Base-by-base conservation (phyloP, 2,113 vertebrate genomes). In the Oncorhynchus mykiss region DNA sequence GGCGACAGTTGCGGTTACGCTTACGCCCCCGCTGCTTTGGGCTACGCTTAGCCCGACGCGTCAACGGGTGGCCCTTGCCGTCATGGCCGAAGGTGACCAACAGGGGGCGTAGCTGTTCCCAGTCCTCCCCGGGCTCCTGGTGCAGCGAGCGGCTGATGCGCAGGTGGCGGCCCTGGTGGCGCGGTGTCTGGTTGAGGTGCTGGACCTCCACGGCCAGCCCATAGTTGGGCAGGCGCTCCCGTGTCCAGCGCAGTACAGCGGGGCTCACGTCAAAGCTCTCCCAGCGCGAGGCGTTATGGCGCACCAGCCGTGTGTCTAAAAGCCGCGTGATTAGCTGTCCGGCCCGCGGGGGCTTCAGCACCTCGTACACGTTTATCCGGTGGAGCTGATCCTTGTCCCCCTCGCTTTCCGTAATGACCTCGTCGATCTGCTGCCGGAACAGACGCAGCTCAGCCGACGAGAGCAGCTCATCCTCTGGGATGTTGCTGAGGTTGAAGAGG, bases 181-280 rank as follows among this genome's bases (percentile, higher is more conserved):
- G 88, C 5, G 89, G 91, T 18, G 92, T 83, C n/a, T 87, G 91
- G 91, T 95, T 93, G 78, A 98, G 95, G 91, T 96, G 95, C 74
- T 93, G 89, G 64, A 97, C 96, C 93, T 99, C 97, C 68, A 99
- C 93, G 3, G 96, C 96, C 87, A 99, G 91, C 78, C 98, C 98
- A 24, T 98, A 94, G 89, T 99, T 99, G 2, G 96, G 96, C 79
- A 93, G 92, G 75, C 93, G 94, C 79, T 97, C 95, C 13, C 80
- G 94, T 86, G 96, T 98, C 98, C 98, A 99, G 76, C 96, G 96
- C 90, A 97, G 91, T 87, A 98, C 95, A 0, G 98, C 97, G 0
- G 96, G 96, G 91, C 98, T 99, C 85, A 99, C 98, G 77, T 99
- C 98, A 51, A 99, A 99, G 91, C 92, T 97, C 93, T 99, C 97